phyloP scores from a whole-genome alignment of 2,888 invertebrate species.

The Cyaniris semiargus region DNA sequence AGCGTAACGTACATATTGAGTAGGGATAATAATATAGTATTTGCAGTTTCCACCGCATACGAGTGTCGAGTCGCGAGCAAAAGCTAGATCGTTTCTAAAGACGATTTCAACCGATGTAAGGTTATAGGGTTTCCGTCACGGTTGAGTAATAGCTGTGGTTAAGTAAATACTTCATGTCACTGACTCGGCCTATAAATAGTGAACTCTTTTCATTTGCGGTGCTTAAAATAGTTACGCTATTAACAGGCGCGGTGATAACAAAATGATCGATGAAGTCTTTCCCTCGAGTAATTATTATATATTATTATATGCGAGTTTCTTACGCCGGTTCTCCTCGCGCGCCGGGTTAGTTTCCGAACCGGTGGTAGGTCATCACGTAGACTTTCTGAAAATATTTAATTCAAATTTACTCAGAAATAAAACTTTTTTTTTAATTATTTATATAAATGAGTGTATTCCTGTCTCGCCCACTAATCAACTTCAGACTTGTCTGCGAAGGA shows the following conservation, averaged over 20 bases:
- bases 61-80: neutral
- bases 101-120: neutral
- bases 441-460: conserved; percentile 62
- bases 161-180: conserved; percentile 52
- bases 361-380: too few species aligned
- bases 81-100: neutral
- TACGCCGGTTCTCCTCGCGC: too few species aligned
- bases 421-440: too few species aligned
- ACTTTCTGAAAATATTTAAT: too few species aligned
- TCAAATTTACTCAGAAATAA: too few species aligned
- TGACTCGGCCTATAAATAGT: conserved; percentile 60
- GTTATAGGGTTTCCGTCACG: conserved; percentile 22
- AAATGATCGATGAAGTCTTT: conserved; percentile 59
- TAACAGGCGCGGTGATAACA: conserved; percentile 66
- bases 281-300: conserved; percentile 59
- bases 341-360: too few species aligned
- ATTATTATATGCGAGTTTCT: too few species aligned
- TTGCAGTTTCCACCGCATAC: neutral
- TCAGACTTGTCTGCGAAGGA: neutral
- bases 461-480: conserved; percentile 43
- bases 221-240: conserved; percentile 60
- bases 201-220: conserved; percentile 57
- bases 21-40: too few species aligned
- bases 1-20: too few species aligned
- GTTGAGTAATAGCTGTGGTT: conserved; percentile 49